These are phyloP conservation scores for Acrossocheilus wenchowensis DNA, from an alignment of 2,797 vertebrate species.

Conservation along the genomic window DNA sequence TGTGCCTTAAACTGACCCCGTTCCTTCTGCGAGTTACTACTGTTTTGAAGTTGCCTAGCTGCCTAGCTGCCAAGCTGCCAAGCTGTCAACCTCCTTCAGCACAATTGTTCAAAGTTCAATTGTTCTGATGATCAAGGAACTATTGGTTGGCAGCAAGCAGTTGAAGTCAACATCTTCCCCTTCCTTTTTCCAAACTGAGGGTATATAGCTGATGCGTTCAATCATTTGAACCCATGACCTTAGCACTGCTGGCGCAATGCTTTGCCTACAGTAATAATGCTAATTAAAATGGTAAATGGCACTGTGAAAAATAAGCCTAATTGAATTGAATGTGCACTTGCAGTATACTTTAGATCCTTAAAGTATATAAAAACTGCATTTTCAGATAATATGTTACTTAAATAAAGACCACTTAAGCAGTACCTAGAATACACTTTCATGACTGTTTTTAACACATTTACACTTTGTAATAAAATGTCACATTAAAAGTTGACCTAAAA, in stretches of 20 bases:
- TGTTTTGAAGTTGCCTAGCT: neutral
- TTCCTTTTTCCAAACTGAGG: neutral
- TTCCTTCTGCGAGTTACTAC: neutral
- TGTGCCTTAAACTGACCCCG: neutral
- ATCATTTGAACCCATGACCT: neutral
- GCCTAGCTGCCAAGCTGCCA: too few relatives aligned
- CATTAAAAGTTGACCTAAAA: too few relatives aligned
- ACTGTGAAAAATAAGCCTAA: neutral
- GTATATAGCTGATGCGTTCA: too few relatives aligned
- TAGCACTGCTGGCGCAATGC: neutral
- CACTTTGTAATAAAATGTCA: too few relatives aligned
- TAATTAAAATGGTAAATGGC: neutral
- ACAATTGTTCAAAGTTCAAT: neutral
- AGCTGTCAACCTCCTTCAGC: neutral
- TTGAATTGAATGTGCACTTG: too few relatives aligned
- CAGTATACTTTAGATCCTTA: too few relatives aligned
- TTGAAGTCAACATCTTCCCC: neutral
- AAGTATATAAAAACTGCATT: too few relatives aligned
- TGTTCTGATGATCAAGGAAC: neutral
- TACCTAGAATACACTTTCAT: too few relatives aligned
- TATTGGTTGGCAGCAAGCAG: neutral
- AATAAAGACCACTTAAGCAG: too few relatives aligned
- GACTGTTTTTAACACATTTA: too few relatives aligned
- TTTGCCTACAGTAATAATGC: neutral
- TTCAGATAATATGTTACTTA: too few relatives aligned